Evolutionary conservation across 2,113 vertebrate genomes (phyloP).

Genomic region (Nymphicus hollandicus): DNA sequence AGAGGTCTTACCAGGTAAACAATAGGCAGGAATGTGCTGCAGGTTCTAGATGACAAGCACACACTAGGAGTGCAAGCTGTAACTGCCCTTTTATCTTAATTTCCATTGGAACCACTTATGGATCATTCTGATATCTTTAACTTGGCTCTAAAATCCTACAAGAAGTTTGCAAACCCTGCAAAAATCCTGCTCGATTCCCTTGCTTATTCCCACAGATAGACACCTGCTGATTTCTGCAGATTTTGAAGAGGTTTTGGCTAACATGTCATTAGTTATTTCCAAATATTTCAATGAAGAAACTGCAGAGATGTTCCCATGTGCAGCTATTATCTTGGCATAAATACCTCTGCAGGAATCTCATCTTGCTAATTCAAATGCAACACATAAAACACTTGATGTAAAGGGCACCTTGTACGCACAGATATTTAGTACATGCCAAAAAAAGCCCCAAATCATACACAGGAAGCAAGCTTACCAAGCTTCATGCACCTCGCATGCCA

Average conservation of each 20-base stretch:
- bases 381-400: not conserved
- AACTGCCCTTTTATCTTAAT: not conserved
- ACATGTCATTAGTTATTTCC: not conserved
- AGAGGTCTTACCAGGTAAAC: not conserved
- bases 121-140: not conserved
- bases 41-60: rapidly evolving
- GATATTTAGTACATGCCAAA: not conserved
- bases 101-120: not conserved
- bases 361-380: not conserved
- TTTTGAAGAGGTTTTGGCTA: not conserved
- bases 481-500: not conserved
- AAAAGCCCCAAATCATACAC: not conserved
- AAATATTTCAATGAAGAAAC: not conserved
- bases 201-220: not conserved
- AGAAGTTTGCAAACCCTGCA: not conserved
- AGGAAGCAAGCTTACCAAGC: not conserved
- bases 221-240: not conserved
- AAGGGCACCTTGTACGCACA: not conserved
- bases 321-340: not conserved
- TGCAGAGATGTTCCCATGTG: not conserved
- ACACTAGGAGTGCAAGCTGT: not conserved
- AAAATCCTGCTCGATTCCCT: not conserved
- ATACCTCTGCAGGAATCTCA: not conserved
- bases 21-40: not conserved
- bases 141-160: not conserved